Percentiles rank a stretch among this genome's conserved stretches.
These are phyloP conservation scores for Parazoanthus darwini DNA, from an alignment of 92 coral and sea anemone genomes.

Conservation along the genomic window DNA sequence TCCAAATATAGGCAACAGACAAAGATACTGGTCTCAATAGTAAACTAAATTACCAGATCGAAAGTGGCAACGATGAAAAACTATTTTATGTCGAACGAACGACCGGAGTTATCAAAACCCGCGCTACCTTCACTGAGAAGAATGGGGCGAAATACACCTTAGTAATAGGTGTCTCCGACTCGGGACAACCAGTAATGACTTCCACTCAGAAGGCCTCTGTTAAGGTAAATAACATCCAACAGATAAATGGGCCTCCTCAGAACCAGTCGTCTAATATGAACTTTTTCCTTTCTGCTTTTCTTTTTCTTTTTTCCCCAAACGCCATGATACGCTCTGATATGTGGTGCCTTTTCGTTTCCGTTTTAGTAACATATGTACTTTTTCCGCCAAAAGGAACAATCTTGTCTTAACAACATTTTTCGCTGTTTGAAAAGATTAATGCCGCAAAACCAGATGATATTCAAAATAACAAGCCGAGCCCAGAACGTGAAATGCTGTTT, in stretches of 20 bases:
- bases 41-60: conserved; percentile 3
- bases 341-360: too few species aligned
- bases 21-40: conserved; percentile 25
- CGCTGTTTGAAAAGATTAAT: background rate
- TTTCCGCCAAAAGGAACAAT: background rate
- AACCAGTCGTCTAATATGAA: too few species aligned
- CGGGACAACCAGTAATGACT: conserved; percentile 30
- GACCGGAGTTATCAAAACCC: conserved; percentile 58
- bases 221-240: background rate
- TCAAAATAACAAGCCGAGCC: too few species aligned
- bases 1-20: conserved; percentile 22
- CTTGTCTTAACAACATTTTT: background rate
- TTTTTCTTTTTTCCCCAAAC: too few species aligned
- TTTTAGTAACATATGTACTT: background rate
- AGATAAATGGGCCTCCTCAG: background rate
- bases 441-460: too few species aligned
- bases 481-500: too few species aligned
- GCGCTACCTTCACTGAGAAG: conserved; percentile 47
- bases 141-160: conserved; percentile 49
- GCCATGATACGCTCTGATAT: too few species aligned
- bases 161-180: conserved; percentile 52
- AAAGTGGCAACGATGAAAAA: conserved; percentile 18
- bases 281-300: too few species aligned
- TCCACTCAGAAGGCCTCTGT: conserved; percentile 4
- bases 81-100: conserved; percentile 58